Evolutionary conservation across 2,888 invertebrate genomes (phyloP).

Genomic region (Ischnus inquisitorius): DNA sequence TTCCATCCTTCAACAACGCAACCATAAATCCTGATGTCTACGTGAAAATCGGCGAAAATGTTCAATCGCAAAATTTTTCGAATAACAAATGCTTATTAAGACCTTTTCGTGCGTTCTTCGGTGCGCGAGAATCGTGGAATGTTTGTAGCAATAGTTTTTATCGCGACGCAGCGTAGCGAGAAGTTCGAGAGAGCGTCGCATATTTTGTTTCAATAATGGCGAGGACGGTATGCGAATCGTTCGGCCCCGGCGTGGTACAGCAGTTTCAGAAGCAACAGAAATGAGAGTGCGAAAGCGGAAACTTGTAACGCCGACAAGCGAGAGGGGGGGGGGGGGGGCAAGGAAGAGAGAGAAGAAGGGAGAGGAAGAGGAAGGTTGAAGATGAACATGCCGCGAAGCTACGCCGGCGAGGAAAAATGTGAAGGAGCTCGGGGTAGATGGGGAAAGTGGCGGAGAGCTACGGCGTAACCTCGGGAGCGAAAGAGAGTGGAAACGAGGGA

Average conservation of each 20-base stretch:
- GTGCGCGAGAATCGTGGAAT: background rate
- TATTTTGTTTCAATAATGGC: slow-evolving; percentile 54
- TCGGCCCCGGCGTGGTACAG: slow-evolving; percentile 22
- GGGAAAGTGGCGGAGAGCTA: slow-evolving; percentile 21
- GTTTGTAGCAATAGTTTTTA: background rate
- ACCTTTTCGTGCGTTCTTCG: too few relatives aligned
- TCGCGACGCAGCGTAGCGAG: background rate
- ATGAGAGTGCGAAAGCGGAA: slow-evolving; percentile 67
- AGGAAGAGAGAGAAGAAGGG: background rate
- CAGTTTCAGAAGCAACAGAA: slow-evolving; percentile 38
- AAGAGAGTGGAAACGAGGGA: slow-evolving; percentile 12
- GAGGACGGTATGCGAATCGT: slow-evolving; percentile 38
- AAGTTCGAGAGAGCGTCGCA: background rate
- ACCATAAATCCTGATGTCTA: too few relatives aligned
- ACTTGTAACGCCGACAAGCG: slow-evolving; percentile 69
- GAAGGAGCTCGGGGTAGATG: slow-evolving; percentile 36
- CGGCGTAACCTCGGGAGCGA: slow-evolving; percentile 9
- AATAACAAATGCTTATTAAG: too few relatives aligned
- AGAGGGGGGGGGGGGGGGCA: slow-evolving; percentile 27
- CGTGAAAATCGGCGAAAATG: too few relatives aligned
- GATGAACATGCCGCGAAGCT: slow-evolving; percentile 57
- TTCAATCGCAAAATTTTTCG: too few relatives aligned
- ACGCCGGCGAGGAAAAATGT: slow-evolving; percentile 55
- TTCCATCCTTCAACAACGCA: too few relatives aligned
- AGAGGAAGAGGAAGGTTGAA: slow-evolving; percentile 12